Evolutionary conservation across 2,888 invertebrate genomes (phyloP), one percentile per base, ranked within the genome.

Genomic region (Craniophora ligustri): DNA sequence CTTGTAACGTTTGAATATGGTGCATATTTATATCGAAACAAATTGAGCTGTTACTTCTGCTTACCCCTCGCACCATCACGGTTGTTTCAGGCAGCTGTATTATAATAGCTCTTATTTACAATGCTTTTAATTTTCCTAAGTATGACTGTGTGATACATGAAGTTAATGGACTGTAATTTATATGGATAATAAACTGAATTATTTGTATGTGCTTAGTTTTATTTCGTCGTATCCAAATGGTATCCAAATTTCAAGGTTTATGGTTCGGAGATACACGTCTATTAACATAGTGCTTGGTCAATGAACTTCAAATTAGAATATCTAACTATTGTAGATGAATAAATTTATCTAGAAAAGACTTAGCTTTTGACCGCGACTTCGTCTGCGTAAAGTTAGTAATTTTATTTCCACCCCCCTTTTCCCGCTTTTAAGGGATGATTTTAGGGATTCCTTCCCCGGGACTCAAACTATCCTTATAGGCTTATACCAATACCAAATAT

Each of bases 101-200:
- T 41, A 75, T 72, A 36, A 38, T 64, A 44, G 34, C 28, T 45
- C 30, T 16, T 16, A 19, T 45, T 50, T 5, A 36, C 14, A n/a
- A 45, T 36, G 28, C 48, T 71, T 60, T 66, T 67, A 71, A 61
- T 60, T 64, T 73, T 58, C 44, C 48, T 74, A 68, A 67, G 67
- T 61, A 64, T 60, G 66, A 66, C 49, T 75, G 66, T 79, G 83
- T 78, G 79, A 79, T 79, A 65, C 50, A 32, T 69, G 69, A 79
- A 79, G 68, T 78, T 79, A 78, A 81, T 81, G 79, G 84, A 87
- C 83, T 87, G 85, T 87, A 83, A 84, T 86, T 85, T 85, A 84
- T 84, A 83, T 82, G 74, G 76, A 82, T 81, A 84, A 87, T 87
- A 86, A 87, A 88, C 53, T 62, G 55, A 59, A 72, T 63, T 78